These are phyloP conservation scores for Ochotona curzoniae DNA, from an alignment of 2,113 vertebrate genomes.

Conservation along the genomic window DNA sequence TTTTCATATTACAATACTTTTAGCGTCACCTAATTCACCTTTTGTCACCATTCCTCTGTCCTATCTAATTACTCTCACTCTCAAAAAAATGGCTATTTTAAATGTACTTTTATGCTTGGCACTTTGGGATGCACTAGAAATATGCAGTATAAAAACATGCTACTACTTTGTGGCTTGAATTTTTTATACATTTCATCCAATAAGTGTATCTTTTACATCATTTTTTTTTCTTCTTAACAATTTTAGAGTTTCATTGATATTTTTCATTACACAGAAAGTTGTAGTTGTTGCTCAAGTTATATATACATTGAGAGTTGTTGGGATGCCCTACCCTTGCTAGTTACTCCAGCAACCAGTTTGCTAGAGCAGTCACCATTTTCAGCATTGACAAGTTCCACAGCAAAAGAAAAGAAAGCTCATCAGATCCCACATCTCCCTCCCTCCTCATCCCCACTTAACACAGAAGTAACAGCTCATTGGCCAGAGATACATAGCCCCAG, in stretches of 20 bases:
- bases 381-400: neutral
- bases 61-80: neutral
- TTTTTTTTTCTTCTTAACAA: neutral
- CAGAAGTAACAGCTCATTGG: constrained; percentile 9
- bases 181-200: neutral
- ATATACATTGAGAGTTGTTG: neutral
- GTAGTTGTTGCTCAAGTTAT: neutral
- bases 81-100: constrained; percentile 38
- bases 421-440: neutral
- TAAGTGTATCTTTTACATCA: neutral
- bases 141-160: neutral
- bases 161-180: neutral
- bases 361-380: neutral
- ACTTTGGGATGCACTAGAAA: neutral
- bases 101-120: neutral
- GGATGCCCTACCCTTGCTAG: neutral
- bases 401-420: neutral
- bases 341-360: neutral
- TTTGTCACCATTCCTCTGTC: neutral
- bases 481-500: neutral
- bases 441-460: neutral
- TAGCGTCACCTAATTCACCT: neutral
- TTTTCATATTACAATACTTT: constrained; percentile 6
- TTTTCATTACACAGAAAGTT: neutral
- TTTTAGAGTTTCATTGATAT: neutral